Evolutionary conservation across 2,888 invertebrate genomes (phyloP).

Genomic region (Tetragnatha montana): DNA sequence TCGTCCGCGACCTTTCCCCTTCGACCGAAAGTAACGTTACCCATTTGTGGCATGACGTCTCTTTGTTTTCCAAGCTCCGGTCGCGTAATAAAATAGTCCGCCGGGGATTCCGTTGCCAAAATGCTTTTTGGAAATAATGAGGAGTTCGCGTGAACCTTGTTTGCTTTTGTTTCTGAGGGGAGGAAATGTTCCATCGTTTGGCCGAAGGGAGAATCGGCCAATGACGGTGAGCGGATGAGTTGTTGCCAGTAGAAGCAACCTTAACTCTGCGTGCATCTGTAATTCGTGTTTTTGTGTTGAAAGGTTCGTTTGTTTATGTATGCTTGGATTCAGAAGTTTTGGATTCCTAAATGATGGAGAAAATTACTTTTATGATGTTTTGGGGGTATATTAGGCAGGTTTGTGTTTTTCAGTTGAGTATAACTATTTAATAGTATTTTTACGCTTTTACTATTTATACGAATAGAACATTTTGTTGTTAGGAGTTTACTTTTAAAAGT

Average conservation of each 20-base stretch:
- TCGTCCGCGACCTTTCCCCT: constrained; percentile 9
- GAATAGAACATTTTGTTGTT: no score
- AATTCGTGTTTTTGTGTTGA: neutral
- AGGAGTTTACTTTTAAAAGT: no score
- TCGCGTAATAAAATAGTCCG: constrained; percentile 44
- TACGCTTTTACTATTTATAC: no score
- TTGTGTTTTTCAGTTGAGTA: no score
- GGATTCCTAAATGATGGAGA: no score
- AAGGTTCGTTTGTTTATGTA: neutral
- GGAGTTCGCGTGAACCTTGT: constrained; percentile 42
- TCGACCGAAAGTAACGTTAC: constrained; percentile 7
- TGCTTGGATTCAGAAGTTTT: neutral
- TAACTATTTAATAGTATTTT: no score
- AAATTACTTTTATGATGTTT: no score
- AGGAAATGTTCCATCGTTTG: neutral
- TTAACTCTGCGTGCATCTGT: neutral
- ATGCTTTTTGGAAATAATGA: constrained; percentile 34
- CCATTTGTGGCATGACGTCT: constrained; percentile 13
- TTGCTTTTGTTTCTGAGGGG: constrained; percentile 37
- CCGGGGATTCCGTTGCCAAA: constrained; percentile 8
- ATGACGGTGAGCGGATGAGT: neutral
- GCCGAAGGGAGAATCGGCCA: neutral
- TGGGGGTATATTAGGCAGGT: no score
- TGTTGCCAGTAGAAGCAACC: neutral
- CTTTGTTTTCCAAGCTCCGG: constrained; percentile 22